Base-by-base conservation (phyloP, 2,113 vertebrate species). In the Paracanthobrama guichenoti region DNA sequence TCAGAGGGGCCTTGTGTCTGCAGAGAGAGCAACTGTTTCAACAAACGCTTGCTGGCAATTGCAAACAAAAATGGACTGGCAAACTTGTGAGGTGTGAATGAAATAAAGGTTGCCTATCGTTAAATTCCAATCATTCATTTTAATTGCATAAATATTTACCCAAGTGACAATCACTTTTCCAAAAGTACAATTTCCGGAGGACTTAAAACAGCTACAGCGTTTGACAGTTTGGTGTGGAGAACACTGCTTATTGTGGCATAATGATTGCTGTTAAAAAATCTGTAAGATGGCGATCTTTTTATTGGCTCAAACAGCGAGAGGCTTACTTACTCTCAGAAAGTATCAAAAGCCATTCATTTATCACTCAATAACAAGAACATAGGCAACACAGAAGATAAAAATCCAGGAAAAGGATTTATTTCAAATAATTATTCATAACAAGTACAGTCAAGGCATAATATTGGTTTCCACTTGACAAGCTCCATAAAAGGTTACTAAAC, bases 21-120 rank as follows among this genome's bases (percentile, higher is more conserved):
- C 91, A 85, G 89, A 89, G 91, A 81, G 89, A 93, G 90, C 88
- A 87, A 87, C 85, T 55, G 90, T 91, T 94, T 93, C 92, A 90
- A 93, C 92, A 93, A 93, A 93, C 88, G 92, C 91, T 93, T 89
- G 91, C 91, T 92, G 92, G 93, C 93, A 91, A 92, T 87, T 87
- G 92, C 92, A 92, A 94, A 93, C 93, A 92, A 90, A 91, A 71
- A 46, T 6, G 46, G 50, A 46, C 18, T 67, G 35, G 72, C 10
- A 66, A 48, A 12, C 31, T 50, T 76, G 72, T 24, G 18, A 76
- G 35, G 57, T 35, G 26, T 10, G 18, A 67, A 50, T 4, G 72
- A 64, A 75, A 76, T 24, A 67, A 53, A 79, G 64, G 35, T 31
- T n/a, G 66, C 53, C 10, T 67, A 62, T 72, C 59, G 24, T 28